These are phyloP conservation scores for Halocaridina rubra DNA, from an alignment of 2,888 invertebrate species.

Conservation along the genomic window DNA sequence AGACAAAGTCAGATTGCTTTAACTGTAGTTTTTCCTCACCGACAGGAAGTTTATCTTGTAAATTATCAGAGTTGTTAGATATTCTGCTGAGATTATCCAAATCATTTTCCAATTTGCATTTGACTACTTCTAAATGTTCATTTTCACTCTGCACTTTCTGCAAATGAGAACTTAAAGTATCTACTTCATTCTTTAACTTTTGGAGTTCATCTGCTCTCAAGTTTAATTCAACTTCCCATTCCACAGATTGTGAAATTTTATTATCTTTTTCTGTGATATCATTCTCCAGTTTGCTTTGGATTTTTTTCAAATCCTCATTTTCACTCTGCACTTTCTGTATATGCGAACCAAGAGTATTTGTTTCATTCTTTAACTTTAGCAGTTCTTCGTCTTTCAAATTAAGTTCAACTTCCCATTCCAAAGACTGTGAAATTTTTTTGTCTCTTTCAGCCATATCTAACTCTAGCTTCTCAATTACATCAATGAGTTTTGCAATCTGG, in stretches of 20 bases:
- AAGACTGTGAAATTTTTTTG: not conserved
- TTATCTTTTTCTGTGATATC: not conserved
- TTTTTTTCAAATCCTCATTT: not conserved
- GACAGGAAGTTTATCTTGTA: not conserved
- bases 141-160: too few relatives aligned
- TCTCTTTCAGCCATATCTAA: slow-evolving; percentile 40
- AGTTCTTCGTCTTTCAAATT: not conserved
- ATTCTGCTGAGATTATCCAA: too few relatives aligned
- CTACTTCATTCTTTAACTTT: too few relatives aligned
- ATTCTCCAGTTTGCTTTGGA: not conserved
- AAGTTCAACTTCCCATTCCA: not conserved
- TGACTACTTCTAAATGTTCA: too few relatives aligned
- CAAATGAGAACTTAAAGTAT: too few relatives aligned
- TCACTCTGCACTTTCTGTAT: not conserved
- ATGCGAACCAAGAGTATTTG: too few relatives aligned
- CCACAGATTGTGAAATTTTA: too few relatives aligned
- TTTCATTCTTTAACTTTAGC: not conserved
- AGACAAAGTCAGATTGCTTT: not conserved
- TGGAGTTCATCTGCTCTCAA: too few relatives aligned
- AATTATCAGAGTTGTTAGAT: not conserved
- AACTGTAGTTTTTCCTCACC: not conserved
- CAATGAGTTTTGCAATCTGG: slow-evolving; percentile 16
- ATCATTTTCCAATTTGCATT: too few relatives aligned
- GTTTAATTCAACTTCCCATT: too few relatives aligned
- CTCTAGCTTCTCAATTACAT: slow-evolving; percentile 39